Evolutionary conservation across 2,797 vertebrate genomes (phyloP).

Genomic region (Artibeus lituratus): DNA sequence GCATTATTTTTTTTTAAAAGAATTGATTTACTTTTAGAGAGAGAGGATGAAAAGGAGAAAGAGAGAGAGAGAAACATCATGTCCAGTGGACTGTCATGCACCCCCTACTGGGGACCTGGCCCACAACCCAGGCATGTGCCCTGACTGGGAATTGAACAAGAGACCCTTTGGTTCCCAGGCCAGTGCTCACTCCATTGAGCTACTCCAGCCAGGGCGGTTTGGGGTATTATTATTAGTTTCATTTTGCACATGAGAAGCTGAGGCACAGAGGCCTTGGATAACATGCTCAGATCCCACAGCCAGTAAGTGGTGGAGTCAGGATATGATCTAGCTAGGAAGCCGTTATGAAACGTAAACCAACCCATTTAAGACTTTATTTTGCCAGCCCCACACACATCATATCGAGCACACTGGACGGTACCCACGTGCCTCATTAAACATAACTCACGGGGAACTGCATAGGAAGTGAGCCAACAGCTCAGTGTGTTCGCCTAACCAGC

Average conservation of each 20-base stretch:
- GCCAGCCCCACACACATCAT: not conserved
- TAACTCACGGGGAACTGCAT: not conserved
- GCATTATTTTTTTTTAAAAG: not conserved
- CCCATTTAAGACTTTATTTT: not conserved
- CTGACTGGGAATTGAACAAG: too few species aligned
- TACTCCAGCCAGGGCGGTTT: too few species aligned
- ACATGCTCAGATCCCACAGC: not conserved
- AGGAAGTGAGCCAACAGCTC: not conserved
- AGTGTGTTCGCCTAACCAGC: not conserved
- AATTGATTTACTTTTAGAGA: not conserved
- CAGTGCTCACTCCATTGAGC: too few species aligned
- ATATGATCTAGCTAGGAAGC: not conserved
- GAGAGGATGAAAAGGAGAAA: too few species aligned
- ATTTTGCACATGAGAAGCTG: constrained; percentile 6
- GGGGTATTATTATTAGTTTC: not conserved
- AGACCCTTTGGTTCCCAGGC: too few species aligned
- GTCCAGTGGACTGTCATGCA: too few species aligned
- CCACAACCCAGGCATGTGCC: too few species aligned
- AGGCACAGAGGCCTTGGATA: not conserved
- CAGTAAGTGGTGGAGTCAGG: not conserved
- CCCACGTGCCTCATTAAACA: not conserved
- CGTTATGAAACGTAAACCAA: not conserved
- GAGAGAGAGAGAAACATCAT: too few species aligned
- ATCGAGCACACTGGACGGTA: not conserved
- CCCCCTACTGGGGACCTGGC: too few species aligned